phyloP scores from a whole-genome alignment of 2,797 vertebrate genomes.

The Myotis findleyi region DNA sequence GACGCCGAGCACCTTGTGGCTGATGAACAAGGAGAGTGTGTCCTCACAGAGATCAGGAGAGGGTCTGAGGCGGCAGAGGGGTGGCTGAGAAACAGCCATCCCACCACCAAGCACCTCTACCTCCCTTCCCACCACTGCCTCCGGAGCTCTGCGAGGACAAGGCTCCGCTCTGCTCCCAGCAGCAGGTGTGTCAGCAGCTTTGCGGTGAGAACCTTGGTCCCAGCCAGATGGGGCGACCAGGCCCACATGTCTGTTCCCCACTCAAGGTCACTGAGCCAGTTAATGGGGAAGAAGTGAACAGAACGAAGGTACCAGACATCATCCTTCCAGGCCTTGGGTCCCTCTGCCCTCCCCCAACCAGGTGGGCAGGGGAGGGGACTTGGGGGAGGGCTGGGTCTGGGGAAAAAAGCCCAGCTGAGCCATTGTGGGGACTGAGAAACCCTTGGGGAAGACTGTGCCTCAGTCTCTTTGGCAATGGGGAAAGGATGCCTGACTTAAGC shows the following conservation, averaged over 20 bases:
- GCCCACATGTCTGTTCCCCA: neutral
- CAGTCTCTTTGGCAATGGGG: neutral
- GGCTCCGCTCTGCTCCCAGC: conserved; percentile 23
- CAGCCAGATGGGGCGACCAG: conserved; percentile 68
- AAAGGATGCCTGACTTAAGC: neutral
- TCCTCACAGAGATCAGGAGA: neutral
- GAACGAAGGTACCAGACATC: neutral
- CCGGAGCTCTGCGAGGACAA: neutral
- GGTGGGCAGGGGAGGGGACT: too few species aligned
- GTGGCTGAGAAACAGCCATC: neutral
- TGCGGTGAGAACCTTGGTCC: neutral
- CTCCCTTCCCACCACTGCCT: too few species aligned
- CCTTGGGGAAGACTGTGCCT: neutral
- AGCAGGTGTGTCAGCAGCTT: conserved; percentile 63
- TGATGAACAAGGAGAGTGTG: neutral
- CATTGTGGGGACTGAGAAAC: neutral
- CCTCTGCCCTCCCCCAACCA: neutral
- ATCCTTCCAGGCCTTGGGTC: neutral
- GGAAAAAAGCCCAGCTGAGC: neutral
- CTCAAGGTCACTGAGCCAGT: conserved; percentile 71
- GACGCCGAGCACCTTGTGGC: fast-evolving
- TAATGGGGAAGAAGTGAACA: conserved; percentile 6
- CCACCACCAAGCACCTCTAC: neutral
- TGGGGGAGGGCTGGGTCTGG: neutral
- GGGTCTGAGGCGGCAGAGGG: neutral